These are phyloP conservation scores for Pseudorhiza aurosa DNA, from an alignment of 30 jellyfish, hydroid and myxozoan genomes.

Conservation along the genomic window DNA sequence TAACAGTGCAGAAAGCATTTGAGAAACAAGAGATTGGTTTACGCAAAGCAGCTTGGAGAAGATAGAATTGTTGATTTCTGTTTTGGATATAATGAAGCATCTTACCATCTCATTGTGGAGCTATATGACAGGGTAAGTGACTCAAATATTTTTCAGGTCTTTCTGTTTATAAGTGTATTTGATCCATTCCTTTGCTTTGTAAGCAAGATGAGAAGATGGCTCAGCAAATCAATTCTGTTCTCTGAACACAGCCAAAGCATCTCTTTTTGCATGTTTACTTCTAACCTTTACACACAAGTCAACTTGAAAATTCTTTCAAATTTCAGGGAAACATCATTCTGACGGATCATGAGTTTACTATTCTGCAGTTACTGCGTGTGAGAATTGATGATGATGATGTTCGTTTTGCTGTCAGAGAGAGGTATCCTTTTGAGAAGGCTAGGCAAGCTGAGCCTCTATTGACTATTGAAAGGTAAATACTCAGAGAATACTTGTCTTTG, in stretches of 20 bases:
- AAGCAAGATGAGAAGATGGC: no score
- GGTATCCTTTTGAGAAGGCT: conserved; percentile 87
- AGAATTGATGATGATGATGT: conserved; percentile 94
- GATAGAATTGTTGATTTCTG: conserved; percentile 91
- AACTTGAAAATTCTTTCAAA: no score
- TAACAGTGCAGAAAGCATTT: conserved; percentile 96
- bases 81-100: conserved; percentile 95
- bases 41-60: conserved; percentile 87
- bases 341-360: conserved; percentile 86
- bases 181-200: no score
- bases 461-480: conserved; percentile 67
- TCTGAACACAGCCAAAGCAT: no score
- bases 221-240: no score
- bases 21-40: conserved; percentile 80
- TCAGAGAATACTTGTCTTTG: no score
- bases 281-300: no score
- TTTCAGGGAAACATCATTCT: conserved; percentile 94
- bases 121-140: conserved; percentile 90
- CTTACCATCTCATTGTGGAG: conserved; percentile 91
- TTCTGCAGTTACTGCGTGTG: conserved; percentile 79
- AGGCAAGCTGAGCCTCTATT: conserved; percentile 63
- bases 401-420: conserved; percentile 90
- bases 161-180: no score
- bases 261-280: no score
- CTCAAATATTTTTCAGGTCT: background rate